Evolutionary conservation across 2,113 vertebrate genomes (phyloP).

Genomic region (Sylvia atricapilla): DNA sequence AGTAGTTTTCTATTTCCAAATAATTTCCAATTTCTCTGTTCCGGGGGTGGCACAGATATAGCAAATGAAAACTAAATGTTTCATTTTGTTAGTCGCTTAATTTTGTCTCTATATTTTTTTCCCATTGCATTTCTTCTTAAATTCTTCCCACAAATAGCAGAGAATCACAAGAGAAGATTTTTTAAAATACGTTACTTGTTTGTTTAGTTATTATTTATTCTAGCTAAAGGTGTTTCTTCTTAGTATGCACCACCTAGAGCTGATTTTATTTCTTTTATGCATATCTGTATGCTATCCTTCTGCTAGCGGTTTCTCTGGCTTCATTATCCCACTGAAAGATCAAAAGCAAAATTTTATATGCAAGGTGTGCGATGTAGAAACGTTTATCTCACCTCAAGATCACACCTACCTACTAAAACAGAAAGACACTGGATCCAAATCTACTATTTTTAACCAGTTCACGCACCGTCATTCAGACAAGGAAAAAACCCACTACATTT

Average conservation of each 20-base stretch:
- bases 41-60: not conserved
- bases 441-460: not conserved
- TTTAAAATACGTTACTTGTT: not conserved
- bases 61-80: not conserved
- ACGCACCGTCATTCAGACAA: not conserved
- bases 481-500: not conserved
- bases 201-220: not conserved
- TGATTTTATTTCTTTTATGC: not conserved
- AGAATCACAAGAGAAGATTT: not conserved
- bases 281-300: not conserved
- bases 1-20: not conserved
- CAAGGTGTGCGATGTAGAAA: not conserved
- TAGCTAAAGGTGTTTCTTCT: not conserved
- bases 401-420: not conserved
- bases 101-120: not conserved
- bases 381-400: not conserved
- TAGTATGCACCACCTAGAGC: not conserved
- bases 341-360: not conserved
- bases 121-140: not conserved
- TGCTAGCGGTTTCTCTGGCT: not conserved
- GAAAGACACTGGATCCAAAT: not conserved
- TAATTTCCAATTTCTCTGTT: not conserved
- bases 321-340: not conserved
- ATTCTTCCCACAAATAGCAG: not conserved
- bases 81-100: not conserved